Percentiles rank a stretch among this genome's conserved stretches.
phyloP scores from a whole-genome alignment of 2,888 invertebrate species.

The Orthonychiurus folsomi region DNA sequence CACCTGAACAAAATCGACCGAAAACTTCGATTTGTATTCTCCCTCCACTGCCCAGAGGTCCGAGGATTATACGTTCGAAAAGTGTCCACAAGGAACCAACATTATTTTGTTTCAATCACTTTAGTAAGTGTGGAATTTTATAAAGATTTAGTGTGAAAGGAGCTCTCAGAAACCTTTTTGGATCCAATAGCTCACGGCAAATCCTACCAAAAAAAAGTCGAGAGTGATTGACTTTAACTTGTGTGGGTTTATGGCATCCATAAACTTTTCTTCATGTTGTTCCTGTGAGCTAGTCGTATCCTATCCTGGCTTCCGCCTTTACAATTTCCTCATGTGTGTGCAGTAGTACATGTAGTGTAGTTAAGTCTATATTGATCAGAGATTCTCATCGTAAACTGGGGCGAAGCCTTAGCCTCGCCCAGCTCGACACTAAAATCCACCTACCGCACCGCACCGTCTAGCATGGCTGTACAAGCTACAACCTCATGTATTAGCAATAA shows the following conservation, averaged over 20 bases:
- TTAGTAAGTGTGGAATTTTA: too few species aligned
- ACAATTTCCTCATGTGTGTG: not conserved
- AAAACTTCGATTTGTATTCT: too few species aligned
- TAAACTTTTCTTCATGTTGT: not conserved
- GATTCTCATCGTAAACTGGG: not conserved
- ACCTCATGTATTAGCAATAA: not conserved
- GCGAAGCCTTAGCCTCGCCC: too few species aligned
- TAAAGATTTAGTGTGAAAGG: too few species aligned
- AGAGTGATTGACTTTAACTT: not conserved
- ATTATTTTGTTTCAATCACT: too few species aligned
- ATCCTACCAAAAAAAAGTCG: too few species aligned
- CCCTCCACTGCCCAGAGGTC: too few species aligned
- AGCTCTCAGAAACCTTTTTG: too few species aligned
- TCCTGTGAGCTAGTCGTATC: not conserved
- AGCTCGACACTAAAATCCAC: not conserved
- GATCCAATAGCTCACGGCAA: too few species aligned
- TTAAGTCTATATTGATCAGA: not conserved
- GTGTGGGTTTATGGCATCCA: not conserved
- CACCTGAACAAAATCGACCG: too few species aligned
- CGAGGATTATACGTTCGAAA: too few species aligned
- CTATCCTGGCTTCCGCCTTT: not conserved
- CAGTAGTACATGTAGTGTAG: not conserved
- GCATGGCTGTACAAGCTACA: not conserved
- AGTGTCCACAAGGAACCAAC: too few species aligned
- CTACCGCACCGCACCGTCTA: not conserved